Evolutionary conservation across 1,140 invertebrate species (phyloP), one percentile per base, ranked within the genome.

Genomic region (Carcinoscorpius rotundicauda): DNA sequence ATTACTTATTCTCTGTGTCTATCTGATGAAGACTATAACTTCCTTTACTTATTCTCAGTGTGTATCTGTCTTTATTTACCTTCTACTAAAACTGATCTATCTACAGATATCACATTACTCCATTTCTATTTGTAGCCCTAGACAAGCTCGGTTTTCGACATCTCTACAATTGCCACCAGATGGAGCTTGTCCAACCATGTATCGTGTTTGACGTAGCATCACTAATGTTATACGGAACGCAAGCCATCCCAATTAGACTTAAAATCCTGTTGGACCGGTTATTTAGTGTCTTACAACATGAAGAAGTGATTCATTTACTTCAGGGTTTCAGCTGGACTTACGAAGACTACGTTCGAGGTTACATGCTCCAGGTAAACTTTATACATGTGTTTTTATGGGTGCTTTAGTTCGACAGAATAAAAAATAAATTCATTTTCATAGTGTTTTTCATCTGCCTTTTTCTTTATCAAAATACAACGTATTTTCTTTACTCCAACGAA

Each of bases 241-340:
- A 89, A 76, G 88, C 88, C 66, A 83, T 89, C 58, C 88, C 88
- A 61, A 87, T 90, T 67, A 81, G 87, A 65, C 84, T 91, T 67
- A 91, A 91, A 80, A 89, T 91, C 68, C 81, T 88, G 51, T 82
- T 91, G 72, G 88, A 91, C 79, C 79, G 87, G 71, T 82, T 91
- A 70, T 87, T 91, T 78, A 85, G 85, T 73, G 85, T 87, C 68
- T 82, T 91, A 58, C 83, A 86, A 65, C 83, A 85, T 74, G 86
- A 88, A 68, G 86, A 90, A 80, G 87, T 90, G 69, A 79, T 86
- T 64, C 86, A 87, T 75, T 83, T 92, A 51, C 82, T 91, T 71
- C 83, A 88, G 76, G 86, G 86, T 65, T 91, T 92, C 76, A 88
- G 89, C 68, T 92, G 89, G 88, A 87, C 85, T 29, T 84, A 86